These are phyloP conservation scores for Silurus meridionalis DNA, from an alignment of 2,113 vertebrate species.

Conservation along the genomic window DNA sequence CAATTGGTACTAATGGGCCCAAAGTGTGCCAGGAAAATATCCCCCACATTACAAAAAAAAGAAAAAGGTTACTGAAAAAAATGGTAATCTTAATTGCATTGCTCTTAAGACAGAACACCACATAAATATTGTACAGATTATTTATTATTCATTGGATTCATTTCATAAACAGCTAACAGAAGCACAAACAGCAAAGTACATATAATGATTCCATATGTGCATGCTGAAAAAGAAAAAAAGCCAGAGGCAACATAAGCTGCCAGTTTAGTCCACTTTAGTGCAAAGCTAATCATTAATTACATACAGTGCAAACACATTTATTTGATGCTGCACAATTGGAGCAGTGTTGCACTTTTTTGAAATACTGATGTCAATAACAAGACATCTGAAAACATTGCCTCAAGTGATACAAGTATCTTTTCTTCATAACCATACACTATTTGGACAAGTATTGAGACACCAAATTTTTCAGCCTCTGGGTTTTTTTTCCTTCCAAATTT, in stretches of 20 bases:
- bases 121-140: background rate
- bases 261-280: conserved; percentile 5
- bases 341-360: background rate
- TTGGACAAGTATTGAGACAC: too few relatives aligned
- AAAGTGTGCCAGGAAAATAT: too few relatives aligned
- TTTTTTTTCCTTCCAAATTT: too few relatives aligned
- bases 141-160: background rate
- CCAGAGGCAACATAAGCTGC: background rate
- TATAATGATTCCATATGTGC: conserved; percentile 8
- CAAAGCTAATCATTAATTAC: background rate
- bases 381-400: background rate
- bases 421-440: background rate
- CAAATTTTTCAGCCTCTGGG: too few relatives aligned
- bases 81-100: background rate
- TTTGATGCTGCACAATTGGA: background rate
- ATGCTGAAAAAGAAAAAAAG: conserved; percentile 4
- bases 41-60: too few relatives aligned
- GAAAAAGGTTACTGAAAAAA: too few relatives aligned
- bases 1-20: too few relatives aligned
- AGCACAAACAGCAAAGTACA: background rate
- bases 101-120: background rate
- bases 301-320: background rate
- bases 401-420: background rate
- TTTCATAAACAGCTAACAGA: background rate
- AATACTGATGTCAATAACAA: background rate